Conservation (phyloP, 2,113 vertebrate genomes). For the Tragelaphus scriptus region DNA sequence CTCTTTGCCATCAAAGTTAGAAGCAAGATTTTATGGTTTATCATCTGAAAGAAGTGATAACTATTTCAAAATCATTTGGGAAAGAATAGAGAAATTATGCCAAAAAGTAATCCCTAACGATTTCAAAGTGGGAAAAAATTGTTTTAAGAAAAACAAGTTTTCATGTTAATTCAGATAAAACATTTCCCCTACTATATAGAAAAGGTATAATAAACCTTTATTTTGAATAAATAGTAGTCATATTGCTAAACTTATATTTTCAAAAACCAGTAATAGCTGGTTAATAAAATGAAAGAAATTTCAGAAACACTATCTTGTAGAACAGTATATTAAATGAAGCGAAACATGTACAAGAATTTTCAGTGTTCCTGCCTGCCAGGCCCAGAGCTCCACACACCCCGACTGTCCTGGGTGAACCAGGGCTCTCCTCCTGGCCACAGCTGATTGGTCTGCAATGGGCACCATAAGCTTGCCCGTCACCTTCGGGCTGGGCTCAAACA, state of each 20-base stretch:
- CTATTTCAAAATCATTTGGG: constrained; percentile 59
- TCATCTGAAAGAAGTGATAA: constrained; percentile 44
- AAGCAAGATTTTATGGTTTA: constrained; percentile 41
- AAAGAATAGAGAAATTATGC: constrained; percentile 52
- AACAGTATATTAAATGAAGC: background rate
- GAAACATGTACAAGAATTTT: background rate
- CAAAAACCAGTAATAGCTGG: background rate
- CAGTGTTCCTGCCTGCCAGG: background rate
- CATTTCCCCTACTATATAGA: background rate
- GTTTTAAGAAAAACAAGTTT: background rate
- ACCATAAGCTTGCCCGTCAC: background rate
- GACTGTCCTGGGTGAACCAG: background rate
- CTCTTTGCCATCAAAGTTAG: constrained; percentile 36
- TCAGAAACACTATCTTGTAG: background rate
- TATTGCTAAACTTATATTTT: background rate
- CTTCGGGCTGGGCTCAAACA: background rate
- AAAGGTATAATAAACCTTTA: constrained; percentile 29
- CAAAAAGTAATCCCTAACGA: constrained; percentile 38
- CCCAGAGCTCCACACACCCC: background rate
- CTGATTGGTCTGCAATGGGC: background rate
- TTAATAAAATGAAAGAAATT: background rate
- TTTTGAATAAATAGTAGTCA: background rate
- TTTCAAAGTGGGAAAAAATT: constrained; percentile 9
- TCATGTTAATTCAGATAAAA: constrained; percentile 16
- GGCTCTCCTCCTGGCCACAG: background rate